Evolutionary conservation across 2,888 invertebrate species (phyloP).

Genomic region (Tiliacea aurago): DNA sequence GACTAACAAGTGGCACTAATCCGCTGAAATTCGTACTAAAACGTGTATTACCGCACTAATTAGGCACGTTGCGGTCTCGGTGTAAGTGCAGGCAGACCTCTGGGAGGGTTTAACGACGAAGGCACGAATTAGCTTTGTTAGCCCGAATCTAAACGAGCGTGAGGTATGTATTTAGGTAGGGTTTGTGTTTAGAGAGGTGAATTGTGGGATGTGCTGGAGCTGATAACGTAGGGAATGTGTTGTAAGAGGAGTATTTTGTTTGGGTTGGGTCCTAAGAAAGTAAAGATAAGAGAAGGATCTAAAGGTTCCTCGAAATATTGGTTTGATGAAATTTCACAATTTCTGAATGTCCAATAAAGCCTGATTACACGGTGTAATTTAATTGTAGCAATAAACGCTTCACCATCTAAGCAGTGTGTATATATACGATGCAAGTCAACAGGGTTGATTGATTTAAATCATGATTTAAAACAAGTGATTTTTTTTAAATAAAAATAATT

Average conservation of each 20-base stretch:
- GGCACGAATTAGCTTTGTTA: constrained; percentile 46
- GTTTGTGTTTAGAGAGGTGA: constrained; percentile 21
- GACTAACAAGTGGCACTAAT: constrained; percentile 46
- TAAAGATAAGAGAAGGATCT: not conserved
- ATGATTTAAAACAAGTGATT: too few species aligned
- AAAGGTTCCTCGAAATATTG: not conserved
- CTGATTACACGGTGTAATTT: not conserved
- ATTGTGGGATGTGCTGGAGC: constrained; percentile 14
- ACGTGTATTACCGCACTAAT: constrained; percentile 55
- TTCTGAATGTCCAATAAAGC: not conserved
- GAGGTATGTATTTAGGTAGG: constrained; percentile 36
- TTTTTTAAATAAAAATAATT: too few species aligned
- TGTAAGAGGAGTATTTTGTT: not conserved
- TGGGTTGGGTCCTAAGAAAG: not conserved
- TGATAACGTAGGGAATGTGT: constrained; percentile 2
- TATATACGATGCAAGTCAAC: not conserved
- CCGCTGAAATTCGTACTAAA: constrained; percentile 54
- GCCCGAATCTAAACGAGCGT: constrained; percentile 35
- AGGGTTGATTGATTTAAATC: too few species aligned
- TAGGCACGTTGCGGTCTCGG: constrained; percentile 49
- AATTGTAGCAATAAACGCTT: not conserved
- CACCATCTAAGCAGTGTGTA: not conserved
- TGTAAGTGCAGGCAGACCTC: constrained; percentile 34
- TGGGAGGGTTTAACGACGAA: constrained; percentile 40
- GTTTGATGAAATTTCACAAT: not conserved